phyloP scores from a whole-genome alignment of 2,888 invertebrate genomes.

The Melinopterus prodromus region DNA sequence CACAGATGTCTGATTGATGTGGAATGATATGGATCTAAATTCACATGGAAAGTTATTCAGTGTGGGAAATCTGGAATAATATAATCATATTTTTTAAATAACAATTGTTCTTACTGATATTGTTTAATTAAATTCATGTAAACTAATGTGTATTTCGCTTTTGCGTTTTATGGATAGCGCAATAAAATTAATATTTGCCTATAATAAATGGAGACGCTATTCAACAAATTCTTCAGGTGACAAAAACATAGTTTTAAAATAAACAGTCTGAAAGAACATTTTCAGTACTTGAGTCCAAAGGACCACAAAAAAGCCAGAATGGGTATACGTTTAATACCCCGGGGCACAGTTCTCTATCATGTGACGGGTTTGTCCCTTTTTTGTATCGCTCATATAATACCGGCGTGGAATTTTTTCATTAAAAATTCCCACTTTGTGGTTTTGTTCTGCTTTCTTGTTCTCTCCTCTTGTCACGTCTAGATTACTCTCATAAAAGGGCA shows the following conservation, averaged over 20 bases:
- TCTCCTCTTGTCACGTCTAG: neutral
- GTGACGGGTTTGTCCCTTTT: slow-evolving; percentile 4
- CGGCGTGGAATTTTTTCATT: neutral
- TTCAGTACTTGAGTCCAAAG: neutral
- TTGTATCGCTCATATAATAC: neutral
- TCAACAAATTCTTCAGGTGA: no score
- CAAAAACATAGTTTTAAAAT: neutral
- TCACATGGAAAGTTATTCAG: no score
- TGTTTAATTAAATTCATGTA: no score
- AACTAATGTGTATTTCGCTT: no score
- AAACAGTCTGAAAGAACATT: neutral
- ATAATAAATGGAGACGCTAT: no score
- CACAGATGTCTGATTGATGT: no score
- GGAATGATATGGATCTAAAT: no score
- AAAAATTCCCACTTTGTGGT: slow-evolving; percentile 4
- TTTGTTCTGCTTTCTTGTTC: neutral
- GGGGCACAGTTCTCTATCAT: neutral
- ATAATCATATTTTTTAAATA: no score
- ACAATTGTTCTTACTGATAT: no score
- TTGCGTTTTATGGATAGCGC: no score
- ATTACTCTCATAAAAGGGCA: neutral
- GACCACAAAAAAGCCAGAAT: neutral
- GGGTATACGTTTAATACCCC: neutral
- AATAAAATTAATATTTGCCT: no score
- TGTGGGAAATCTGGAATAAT: no score